Percentiles rank a stretch among this genome's conserved stretches.
These are phyloP conservation scores for Scleropages formosus DNA, from an alignment of 2,797 vertebrate species.

Conservation along the genomic window DNA sequence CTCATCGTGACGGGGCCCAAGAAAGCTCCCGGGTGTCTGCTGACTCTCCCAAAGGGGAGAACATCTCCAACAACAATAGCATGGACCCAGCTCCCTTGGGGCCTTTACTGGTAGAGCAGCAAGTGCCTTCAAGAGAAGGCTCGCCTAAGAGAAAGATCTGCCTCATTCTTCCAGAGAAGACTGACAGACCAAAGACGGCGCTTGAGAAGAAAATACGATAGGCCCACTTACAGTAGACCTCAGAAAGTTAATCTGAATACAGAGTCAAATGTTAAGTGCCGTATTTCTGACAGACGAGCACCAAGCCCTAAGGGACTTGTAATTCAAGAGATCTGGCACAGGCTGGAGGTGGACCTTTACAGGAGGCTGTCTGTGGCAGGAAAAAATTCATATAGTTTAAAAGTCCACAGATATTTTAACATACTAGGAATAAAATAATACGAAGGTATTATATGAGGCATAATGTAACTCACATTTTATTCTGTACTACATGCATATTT, in stretches of 20 bases:
- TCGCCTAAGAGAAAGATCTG: constrained; percentile 65
- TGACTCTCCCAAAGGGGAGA: constrained; percentile 35
- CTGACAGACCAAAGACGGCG: constrained; percentile 52
- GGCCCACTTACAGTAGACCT: neutral
- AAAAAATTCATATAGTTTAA: neutral
- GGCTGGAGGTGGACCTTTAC: neutral
- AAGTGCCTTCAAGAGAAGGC: constrained; percentile 39
- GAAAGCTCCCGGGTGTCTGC: constrained; percentile 2
- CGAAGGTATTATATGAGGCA: neutral
- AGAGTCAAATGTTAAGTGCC: neutral
- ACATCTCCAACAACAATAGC: constrained; percentile 43
- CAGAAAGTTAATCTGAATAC: constrained; percentile 25
- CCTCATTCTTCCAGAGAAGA: constrained; percentile 69
- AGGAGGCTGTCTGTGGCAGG: neutral
- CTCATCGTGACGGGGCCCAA: neutral
- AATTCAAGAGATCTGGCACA: neutral
- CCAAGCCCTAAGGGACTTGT: neutral
- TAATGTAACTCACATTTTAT: neutral
- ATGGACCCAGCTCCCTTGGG: constrained; percentile 28
- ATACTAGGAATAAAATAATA: neutral
- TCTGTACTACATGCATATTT: too few species aligned
- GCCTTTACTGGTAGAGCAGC: constrained; percentile 36
- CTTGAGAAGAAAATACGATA: constrained; percentile 71
- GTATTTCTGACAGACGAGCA: neutral
- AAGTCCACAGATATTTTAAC: neutral